Evolutionary conservation across 2,888 invertebrate genomes (phyloP).

Genomic region (Lathronympha strigana): DNA sequence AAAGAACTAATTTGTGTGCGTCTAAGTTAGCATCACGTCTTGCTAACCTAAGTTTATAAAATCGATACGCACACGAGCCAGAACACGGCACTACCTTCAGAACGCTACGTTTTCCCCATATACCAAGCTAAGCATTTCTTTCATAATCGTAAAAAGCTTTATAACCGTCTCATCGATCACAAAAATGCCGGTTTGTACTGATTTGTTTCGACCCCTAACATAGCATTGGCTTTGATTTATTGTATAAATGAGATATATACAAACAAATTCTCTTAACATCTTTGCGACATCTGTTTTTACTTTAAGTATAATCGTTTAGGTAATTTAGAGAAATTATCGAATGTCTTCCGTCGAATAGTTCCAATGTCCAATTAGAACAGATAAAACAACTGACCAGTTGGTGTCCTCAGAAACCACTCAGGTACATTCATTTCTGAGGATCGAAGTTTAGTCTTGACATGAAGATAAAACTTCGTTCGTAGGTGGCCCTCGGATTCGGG

Average conservation of each 20-base stretch:
- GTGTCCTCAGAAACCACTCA: background rate
- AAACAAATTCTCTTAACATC: background rate
- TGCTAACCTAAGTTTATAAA: conserved; percentile 57
- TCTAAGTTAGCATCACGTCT: conserved; percentile 53
- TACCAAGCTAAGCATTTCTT: background rate
- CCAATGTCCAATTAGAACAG: conserved; percentile 2
- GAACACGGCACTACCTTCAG: conserved; percentile 4
- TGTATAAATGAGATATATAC: conserved; percentile 14
- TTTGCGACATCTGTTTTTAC: conserved; percentile 7
- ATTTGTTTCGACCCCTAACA: conserved; percentile 13
- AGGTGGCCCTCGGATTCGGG: background rate
- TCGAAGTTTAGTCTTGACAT: too few relatives aligned
- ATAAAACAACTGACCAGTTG: conserved; percentile 3
- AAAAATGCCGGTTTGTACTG: conserved; percentile 4
- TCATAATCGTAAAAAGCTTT: background rate
- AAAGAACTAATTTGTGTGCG: conserved; percentile 65
- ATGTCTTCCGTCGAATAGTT: conserved; percentile 24
- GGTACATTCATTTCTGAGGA: too few relatives aligned
- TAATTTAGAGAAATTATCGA: conserved; percentile 19
- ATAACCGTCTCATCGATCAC: background rate
- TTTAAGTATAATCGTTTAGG: conserved; percentile 5
- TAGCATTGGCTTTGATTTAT: conserved; percentile 20
- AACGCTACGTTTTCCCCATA: background rate
- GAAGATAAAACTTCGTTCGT: too few relatives aligned
- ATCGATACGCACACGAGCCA: conserved; percentile 10